Conservation (phyloP, 2,113 vertebrate species). For the Barnardius zonarius region DNA sequence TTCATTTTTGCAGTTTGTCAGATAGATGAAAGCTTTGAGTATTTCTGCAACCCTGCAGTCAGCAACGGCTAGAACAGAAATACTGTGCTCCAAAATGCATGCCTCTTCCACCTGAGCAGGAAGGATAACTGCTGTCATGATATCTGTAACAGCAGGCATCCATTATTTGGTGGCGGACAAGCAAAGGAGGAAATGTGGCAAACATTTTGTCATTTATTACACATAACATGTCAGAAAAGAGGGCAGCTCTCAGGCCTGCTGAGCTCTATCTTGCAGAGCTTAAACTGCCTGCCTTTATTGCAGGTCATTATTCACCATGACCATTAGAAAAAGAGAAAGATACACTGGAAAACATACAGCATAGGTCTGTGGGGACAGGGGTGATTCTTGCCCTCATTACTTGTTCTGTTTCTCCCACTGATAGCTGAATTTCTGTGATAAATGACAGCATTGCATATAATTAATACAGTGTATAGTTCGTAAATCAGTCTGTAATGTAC, state of each 20-base stretch:
- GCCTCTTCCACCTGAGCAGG: neutral
- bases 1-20: neutral
- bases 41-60: neutral
- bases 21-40: neutral
- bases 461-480: neutral
- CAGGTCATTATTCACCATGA: slow-evolving; percentile 5
- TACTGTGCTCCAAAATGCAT: neutral
- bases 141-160: neutral
- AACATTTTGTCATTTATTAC: slow-evolving; percentile 1
- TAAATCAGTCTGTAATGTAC: slow-evolving; percentile 4
- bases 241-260: neutral
- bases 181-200: neutral
- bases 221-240: neutral
- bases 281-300: neutral
- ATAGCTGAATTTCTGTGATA: neutral
- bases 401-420: neutral
- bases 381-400: neutral
- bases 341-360: neutral
- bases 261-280: neutral
- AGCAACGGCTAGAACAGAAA: neutral
- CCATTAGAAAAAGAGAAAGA: neutral
- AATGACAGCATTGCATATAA: neutral
- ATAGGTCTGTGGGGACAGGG: neutral
- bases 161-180: neutral
- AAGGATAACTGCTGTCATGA: neutral